Base-by-base conservation (phyloP, 2,113 vertebrate species). In the Seriola rivoliana region DNA sequence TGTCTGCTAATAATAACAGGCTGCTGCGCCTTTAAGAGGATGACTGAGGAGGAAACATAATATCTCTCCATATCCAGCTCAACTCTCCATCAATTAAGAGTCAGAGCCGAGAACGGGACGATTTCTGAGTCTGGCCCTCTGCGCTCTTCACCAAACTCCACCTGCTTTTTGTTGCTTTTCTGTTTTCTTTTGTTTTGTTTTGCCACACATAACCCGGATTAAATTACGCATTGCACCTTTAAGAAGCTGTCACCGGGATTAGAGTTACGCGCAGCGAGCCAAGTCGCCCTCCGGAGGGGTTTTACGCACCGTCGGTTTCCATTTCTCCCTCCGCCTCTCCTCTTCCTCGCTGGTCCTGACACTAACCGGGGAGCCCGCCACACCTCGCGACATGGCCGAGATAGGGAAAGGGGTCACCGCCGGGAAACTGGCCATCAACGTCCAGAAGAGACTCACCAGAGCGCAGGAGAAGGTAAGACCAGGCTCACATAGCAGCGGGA, bases 391-490 rank as follows among this genome's bases (percentile, higher is more conserved):
- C 86, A 99, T 99, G 98, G 97, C 98, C 74, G 98, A 99, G 94
- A 93, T 96, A 83, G 97, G 97, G 91, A 98, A 99, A 91, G 97
- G 97, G 88, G 97, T 98, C 88, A 97, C 97, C 36, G 97, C 98
- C 23, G 98, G 98, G 78, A 98, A 98, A 78, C 96, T 99, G 85
- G 98, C 97, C 38, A 98, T 95, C 91, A 99, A 97, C 68, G 95
- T 99, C 57, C 98, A 99, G 96, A 99, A 99, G 95, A 96, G 97
- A 82, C 95, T 99, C 60, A 98, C 95, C 44, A 95, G 98, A 14
- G 98, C 97, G 12, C 98, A 99, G 91, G 98, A 99, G 94, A 99
- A 99, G 98, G 98, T 99, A 91, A 81, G 93, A 38, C 57, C 34
- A 64, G 48, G 63, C 67, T 62, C 65, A 29, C 29, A 29, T 29